Evolutionary conservation across 2,888 invertebrate species (phyloP).

Genomic region (Caenorhabditis becei): DNA sequence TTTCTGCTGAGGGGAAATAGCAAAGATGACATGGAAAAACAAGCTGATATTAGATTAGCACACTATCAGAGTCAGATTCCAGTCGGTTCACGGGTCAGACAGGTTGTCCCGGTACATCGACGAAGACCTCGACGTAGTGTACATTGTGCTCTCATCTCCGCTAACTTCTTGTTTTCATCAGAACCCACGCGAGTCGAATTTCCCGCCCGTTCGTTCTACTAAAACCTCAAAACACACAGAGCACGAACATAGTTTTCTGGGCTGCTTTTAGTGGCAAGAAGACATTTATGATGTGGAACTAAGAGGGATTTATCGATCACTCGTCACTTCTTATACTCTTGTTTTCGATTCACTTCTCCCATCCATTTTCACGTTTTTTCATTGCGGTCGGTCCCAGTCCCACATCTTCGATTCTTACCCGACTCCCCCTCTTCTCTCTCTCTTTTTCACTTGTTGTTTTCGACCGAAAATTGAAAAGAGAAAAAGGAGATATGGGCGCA

Average conservation of each 20-base stretch:
- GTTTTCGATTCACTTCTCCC: background rate
- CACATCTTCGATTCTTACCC: background rate
- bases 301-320: conserved; percentile 9
- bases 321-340: conserved; percentile 8
- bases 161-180: background rate
- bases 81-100: background rate
- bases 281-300: background rate
- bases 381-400: background rate
- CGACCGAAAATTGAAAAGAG: conserved; percentile 41
- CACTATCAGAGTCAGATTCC: background rate
- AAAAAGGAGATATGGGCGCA: conserved; percentile 8
- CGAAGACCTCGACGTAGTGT: background rate
- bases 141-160: background rate
- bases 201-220: background rate
- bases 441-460: conserved; percentile 35
- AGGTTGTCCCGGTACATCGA: too few species aligned
- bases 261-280: background rate
- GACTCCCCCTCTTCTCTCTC: conserved; percentile 3
- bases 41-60: background rate
- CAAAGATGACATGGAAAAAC: background rate
- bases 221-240: conserved; percentile 5
- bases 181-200: background rate
- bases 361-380: background rate
- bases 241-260: background rate
- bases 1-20: background rate